Base-by-base conservation (phyloP, 2,888 invertebrate species). In the Conops quadrifasciatus region DNA sequence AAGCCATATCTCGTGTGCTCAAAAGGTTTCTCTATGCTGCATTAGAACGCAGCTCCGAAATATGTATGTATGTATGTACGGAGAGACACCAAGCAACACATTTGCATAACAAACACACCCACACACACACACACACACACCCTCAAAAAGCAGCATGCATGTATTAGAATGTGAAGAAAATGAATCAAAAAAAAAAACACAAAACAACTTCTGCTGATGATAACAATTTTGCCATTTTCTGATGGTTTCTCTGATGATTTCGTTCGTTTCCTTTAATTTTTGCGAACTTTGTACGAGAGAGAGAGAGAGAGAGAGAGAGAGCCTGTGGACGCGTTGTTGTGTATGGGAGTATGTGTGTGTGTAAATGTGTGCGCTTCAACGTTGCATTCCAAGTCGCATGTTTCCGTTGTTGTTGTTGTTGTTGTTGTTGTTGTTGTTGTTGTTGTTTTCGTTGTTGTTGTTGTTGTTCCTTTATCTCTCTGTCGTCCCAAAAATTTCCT, bases 171-270 rank as follows among this genome's bases (percentile, higher is more conserved):
- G 24, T 16, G 9, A 26, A 45, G 19, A 28, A 45, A 58, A 43
- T 49, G 13, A 56, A 58, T 30, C 28, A 0, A 19, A 28, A 65
- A 51, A 53, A 62, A 9, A 45, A 63, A n/a, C n/a, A 66, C 66
- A 66, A 66, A 66, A 53, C 66, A 67, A 58, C 45, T 56, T 11
- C 58, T 67, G 67, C 56, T 67, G 67, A 67, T 26, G 67, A 67
- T 58, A 58, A 67, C 67, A 56, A 67, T 67, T 67, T 67, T 58
- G 43, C 58, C 45, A 67, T 67, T 67, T 67, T 58, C 67, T 67
- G 67, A 36, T 36, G 4, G 56, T 67, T 67, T 58, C 67, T 45
- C 56, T 67, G 67, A 67, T 45, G 45, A 67, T 58, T 66, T 66
- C 53, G 66, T 66, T n/a, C n/a, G n/a, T n/a, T 53, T 65, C 45